Evolutionary conservation across 2,888 invertebrate species (phyloP), one percentile per base, ranked within the genome.

Genomic region (Nymphalis polychloros): DNA sequence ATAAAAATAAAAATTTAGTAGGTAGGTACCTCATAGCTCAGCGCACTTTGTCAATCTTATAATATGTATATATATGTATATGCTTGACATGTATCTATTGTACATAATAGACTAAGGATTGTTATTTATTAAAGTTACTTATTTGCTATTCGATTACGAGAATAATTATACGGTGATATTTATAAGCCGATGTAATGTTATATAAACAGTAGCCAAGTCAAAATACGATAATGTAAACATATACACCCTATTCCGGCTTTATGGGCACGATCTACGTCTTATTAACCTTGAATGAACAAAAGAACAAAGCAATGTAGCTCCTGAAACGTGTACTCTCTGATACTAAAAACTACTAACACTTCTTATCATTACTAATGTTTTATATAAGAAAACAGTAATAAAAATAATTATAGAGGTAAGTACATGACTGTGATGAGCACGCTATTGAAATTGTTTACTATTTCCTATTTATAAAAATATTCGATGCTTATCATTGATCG

Each of bases 221-320:
- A 66, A 65, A 61, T 67, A 48, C 23, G 52, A 65, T 69, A 69
- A 67, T 52, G 52, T 69, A 71, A 72, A 72, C 59, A 50, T 47
- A 2, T 41, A 67, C 59, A 60, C 67, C 64, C 59, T 49, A 10
- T 55, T 63, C 35, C 59, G 64, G 31, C 52, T 60, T 49, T 52
- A 19, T 64, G 8, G 62, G 27, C 48, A 59, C 63, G 64, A 68
- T 69, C 64, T 62, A 55, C 53, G 71, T 73, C 73, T 69, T 71
- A 74, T 77, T 83, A 82, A 79, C 84, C 84, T 86, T 84, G 81
- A 77, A 70, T 71, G 71, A 78, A 82, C 80, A 81, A 83, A 81
- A 73, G 80, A 79, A 83, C 80, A 80, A 79, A 83, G 77, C 84
- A 85, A 84, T 85, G 85, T 82, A 77, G 79, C 77, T 77, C 72